Conservation (phyloP, 2,113 vertebrate species). For the Pleuronectes platessa region DNA sequence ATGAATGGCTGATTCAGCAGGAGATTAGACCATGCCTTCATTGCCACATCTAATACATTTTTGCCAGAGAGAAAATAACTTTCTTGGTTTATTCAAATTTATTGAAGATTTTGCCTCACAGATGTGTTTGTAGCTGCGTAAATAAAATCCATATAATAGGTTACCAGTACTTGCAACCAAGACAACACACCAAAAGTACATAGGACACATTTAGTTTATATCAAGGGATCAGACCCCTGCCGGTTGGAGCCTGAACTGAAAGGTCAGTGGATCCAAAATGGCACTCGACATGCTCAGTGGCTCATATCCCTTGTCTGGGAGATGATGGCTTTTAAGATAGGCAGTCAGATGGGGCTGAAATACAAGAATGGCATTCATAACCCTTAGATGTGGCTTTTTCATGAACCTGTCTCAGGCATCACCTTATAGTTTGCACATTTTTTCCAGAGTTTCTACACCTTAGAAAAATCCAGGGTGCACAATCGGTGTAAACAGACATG, state of each 20-base stretch:
- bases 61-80: no score
- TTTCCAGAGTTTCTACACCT: no score
- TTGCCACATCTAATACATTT: not conserved
- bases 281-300: conserved; percentile 55
- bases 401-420: conserved; percentile 29
- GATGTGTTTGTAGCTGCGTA: not conserved
- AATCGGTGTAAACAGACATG: not conserved
- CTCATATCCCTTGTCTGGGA: conserved; percentile 42
- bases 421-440: conserved; percentile 22
- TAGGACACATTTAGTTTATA: conserved; percentile 17
- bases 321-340: conserved; percentile 49
- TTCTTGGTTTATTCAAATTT: not conserved
- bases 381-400: conserved; percentile 20
- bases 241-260: conserved; percentile 49
- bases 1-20: not conserved
- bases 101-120: no score
- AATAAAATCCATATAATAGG: conserved; percentile 2
- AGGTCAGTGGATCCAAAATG: conserved; percentile 65
- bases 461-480: not conserved
- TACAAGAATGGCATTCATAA: conserved; percentile 50
- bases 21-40: not conserved
- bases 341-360: conserved; percentile 45
- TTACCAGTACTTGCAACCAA: not conserved
- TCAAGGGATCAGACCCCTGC: conserved; percentile 33
- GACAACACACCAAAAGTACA: not conserved